Base-by-base conservation (phyloP, 1,140 invertebrate species). In the Samia ricini region DNA sequence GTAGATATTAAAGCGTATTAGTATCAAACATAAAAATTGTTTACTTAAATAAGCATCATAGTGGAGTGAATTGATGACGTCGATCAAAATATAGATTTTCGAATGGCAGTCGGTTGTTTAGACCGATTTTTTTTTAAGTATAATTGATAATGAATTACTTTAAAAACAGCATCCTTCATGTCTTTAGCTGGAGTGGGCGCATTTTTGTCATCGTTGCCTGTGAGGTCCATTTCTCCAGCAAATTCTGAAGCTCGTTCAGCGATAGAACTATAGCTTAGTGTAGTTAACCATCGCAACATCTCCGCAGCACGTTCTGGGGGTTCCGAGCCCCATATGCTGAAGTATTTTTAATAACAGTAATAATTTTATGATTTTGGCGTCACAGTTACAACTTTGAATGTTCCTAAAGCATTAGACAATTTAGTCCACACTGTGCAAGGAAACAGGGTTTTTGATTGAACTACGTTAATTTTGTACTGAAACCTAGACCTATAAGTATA, bases 91-190 rank as follows among this genome's bases (percentile, higher is more conserved):
- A n/a, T n/a, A n/a, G n/a, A n/a, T n/a, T n/a, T n/a, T n/a, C n/a
- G n/a, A n/a, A n/a, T n/a, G n/a, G n/a, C n/a, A n/a, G n/a, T n/a
- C n/a, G n/a, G n/a, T 48, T 6, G 2, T 48, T 48, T 48, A 10
- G 12, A 2, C 36, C 18, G 33, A 36, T 15, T 36, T 7, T 15
- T 6, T 20, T 19, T 2, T 2, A 18, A 50, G 15, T 21, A 51
- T 51, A 51, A 22, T n/a, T n/a, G n/a, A n/a, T n/a, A n/a, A n/a
- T n/a, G 10, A 69, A 81, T 70, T 73, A 91, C 91, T 55, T 77
- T 76, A 64, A 85, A 91, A 12, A 91, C 79, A 15, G 85, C 79
- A 21, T 83, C 80, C 68, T 86, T 91, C 2, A 89, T 78, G 63
- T 89, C 67, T 18, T 72, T 59, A n/a, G 70, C 56, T 0, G 73